Evolutionary conservation across 2,113 vertebrate genomes (phyloP), one percentile per base, ranked within the genome.

Genomic region (Ctenomys sociabilis): DNA sequence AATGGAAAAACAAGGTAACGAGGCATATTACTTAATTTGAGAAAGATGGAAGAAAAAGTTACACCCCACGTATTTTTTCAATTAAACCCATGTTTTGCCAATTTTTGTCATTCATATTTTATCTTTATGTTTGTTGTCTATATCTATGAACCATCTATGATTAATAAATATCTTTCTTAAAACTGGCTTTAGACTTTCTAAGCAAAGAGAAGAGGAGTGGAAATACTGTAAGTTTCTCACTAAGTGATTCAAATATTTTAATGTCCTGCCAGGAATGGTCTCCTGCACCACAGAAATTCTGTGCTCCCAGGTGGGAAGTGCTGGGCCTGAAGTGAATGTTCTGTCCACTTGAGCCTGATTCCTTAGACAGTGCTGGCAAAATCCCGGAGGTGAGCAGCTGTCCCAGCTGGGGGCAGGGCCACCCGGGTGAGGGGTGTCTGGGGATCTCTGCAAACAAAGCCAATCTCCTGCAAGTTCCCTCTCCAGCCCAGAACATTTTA

Each of bases 401-500:
- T 30, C 19, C 28, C 28, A 32, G 35, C 45, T 5, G 3, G 7
- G 49, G 61, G 61, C 22, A 80, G 73, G 21, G 2, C 88, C n/a
- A 5, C 40, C 61, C 32, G 84, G 54, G 37, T 75, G 57, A 14
- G 43, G 43, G 14, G 75, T 77, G 59, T 13, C 40, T 1, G 73
- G 81, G 64, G 90, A 61, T 22, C 45, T 66, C 37, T 80, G 54
- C n/a, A 57, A 89, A 85, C 52, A 91, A 52, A 93, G 81, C 5
- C 73, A 73, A 57, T 73, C 80, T 87, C 54, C 64, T 84, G 97
- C 88, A 93, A 95, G 88, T 97, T 92, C 81, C n/a, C 95, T 96
- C 83, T 77, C 93, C 57, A 54, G 32, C 88, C 64, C 63, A 63
- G 87, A 96, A 97, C 66, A 64, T 95, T 96, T 95, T 97, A 89